Evolutionary conservation across 2,888 invertebrate genomes (phyloP), one percentile per base, ranked within the genome.

Genomic region (Fragum whitleyi): DNA sequence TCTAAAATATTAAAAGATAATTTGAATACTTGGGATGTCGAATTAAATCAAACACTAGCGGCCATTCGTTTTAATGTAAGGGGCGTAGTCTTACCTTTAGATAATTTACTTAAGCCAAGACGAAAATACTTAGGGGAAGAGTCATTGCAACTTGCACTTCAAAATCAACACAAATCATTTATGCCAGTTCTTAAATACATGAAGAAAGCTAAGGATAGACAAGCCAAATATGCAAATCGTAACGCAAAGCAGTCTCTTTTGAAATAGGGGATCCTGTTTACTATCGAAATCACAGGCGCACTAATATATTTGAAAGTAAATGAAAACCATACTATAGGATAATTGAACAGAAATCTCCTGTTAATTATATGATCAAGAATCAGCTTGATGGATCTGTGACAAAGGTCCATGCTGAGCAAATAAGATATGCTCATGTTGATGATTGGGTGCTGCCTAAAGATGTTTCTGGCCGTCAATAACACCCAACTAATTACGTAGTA

Each of bases 41-140:
- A 70, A 59, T 51, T 81, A 5, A 81, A 81, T 74, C 77, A 83
- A 74, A 65, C 73, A n/a, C 67, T 86, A 26, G 81, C 79, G 0
- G 81, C 74, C 5, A 79, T 86, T 36, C 28, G 81, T 14, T 79
- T 79, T 29, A 74, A 70, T 59, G 61, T 74, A 2, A 75, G 78
- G 26, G 85, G 80, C 59, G 70, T 67, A 6, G 80, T 80, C 5
- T n/a, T 83, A 16, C 78, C 78, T 21, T 7, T 85, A 19, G 85
- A 85, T 21, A 78, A 42, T 28, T 39, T 84, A 11, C 53, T 80
- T 26, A 68, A 72, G 16, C 82, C 76, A 0, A 42, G 74, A 36
- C 16, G 71, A 36, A 55, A 77, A n/a, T 80, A 76, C 69, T 16
- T 29, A 16, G 72, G 76, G 19, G 83, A 80, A 36, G 80, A 77